A percentile compares a stretch with the other conserved stretches of the same genome.
phyloP scores from a whole-genome alignment of 1,140 invertebrate genomes.

The Druon quercuslanigerum region DNA sequence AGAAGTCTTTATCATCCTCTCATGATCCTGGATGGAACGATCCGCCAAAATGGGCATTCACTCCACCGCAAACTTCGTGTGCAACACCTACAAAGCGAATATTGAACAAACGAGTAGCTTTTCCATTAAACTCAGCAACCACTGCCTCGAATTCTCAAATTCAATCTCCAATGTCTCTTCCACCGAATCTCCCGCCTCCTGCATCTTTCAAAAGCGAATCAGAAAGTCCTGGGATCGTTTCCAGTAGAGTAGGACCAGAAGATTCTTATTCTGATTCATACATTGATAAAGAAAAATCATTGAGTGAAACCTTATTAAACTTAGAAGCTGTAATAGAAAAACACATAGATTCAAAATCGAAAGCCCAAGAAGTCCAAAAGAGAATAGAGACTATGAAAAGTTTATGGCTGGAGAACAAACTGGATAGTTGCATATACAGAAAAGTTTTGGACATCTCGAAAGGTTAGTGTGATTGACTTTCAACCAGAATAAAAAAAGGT shows the following conservation, averaged over 20 bases:
- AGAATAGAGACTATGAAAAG: conserved; percentile 68
- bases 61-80: conserved; percentile 41
- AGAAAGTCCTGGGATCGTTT: conserved; percentile 54
- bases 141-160: conserved; percentile 31
- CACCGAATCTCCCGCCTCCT: conserved; percentile 52
- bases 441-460: conserved; percentile 67
- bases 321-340: conserved; percentile 59
- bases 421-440: conserved; percentile 59
- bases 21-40: conserved; percentile 76
- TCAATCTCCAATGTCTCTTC: conserved; percentile 33
- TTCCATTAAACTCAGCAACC: conserved; percentile 64
- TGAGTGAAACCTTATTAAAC: conserved; percentile 59
- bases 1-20: conserved; percentile 61
- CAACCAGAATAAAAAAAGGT: conserved; percentile 3
- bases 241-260: conserved; percentile 30
- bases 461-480: conserved; percentile 58
- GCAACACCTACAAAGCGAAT: conserved; percentile 62
- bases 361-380: conserved; percentile 65
- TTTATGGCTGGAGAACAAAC: conserved; percentile 72
- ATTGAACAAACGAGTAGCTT: conserved; percentile 74
- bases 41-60: conserved; percentile 72
- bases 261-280: not conserved
- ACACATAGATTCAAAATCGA: conserved; percentile 47
- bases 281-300: conserved; percentile 56
- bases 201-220: conserved; percentile 46